Evolutionary conservation across 2,113 vertebrate genomes (phyloP).

Genomic region (Eurypyga helias): DNA sequence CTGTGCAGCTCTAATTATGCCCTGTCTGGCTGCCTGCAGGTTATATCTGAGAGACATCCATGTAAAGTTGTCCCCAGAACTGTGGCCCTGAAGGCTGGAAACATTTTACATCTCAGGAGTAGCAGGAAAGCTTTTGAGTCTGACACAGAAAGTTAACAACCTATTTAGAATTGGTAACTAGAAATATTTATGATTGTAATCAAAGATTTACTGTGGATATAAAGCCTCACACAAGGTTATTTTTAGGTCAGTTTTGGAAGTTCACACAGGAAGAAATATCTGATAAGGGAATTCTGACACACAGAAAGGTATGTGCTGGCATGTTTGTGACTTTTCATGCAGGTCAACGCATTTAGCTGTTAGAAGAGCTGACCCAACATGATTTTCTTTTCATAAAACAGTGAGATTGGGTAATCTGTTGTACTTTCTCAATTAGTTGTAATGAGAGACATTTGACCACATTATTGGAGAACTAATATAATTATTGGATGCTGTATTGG

Average conservation of each 20-base stretch:
- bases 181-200: neutral
- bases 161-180: neutral
- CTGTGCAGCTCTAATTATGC: neutral
- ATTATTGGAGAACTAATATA: constrained; percentile 62
- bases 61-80: neutral
- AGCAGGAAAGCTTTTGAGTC: neutral
- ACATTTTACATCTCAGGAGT: neutral
- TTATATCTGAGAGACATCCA: neutral
- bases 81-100: neutral
- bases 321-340: neutral
- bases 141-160: neutral
- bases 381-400: neutral
- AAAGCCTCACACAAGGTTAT: neutral
- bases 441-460: constrained; percentile 55
- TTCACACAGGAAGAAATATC: neutral
- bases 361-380: neutral
- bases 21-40: neutral
- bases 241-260: neutral
- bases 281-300: neutral
- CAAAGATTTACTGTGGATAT: neutral
- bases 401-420: neutral
- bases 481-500: constrained; percentile 37
- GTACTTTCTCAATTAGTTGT: constrained; percentile 42
- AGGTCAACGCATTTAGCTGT: neutral
- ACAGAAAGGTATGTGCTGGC: neutral